Conservation (phyloP, 1,140 invertebrate species). For the Eurosta solidaginis region DNA sequence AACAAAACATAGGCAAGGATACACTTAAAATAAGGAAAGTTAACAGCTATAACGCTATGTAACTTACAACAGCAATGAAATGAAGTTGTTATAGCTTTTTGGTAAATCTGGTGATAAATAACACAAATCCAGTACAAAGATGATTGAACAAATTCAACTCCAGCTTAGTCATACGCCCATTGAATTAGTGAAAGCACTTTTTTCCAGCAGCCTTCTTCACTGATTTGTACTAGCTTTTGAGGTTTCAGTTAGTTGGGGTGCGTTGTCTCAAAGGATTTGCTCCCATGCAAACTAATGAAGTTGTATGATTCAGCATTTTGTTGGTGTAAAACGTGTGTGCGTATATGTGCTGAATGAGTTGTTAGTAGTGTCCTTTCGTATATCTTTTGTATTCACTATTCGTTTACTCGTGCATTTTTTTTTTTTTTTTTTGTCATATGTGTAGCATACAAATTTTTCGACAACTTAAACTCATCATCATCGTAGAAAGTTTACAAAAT, state of each 20-base stretch:
- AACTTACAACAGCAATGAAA: neutral
- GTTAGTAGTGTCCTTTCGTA: neutral
- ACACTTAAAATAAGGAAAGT: no score
- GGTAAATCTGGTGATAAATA: conserved; percentile 23
- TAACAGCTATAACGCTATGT: neutral
- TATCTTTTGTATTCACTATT: neutral
- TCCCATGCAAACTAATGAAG: conserved; percentile 3
- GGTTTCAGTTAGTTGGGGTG: neutral
- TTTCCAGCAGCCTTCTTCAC: neutral
- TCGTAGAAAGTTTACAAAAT: neutral
- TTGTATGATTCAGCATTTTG: conserved; percentile 29
- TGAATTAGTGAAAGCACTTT: conserved; percentile 14
- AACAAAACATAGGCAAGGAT: no score
- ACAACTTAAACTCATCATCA: neutral
- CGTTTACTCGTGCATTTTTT: neutral
- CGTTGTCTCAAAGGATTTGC: neutral
- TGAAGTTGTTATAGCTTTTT: conserved; percentile 9
- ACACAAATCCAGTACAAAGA: conserved; percentile 12
- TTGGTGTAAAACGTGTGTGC: neutral
- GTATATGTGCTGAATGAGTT: neutral
- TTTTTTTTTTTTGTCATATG: neutral
- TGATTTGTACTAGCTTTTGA: neutral
- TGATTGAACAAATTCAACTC: conserved; percentile 31
- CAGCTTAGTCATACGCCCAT: neutral
- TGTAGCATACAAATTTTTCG: neutral